Conservation (phyloP, 2,113 vertebrate species). For the Oenanthe melanoleuca region DNA sequence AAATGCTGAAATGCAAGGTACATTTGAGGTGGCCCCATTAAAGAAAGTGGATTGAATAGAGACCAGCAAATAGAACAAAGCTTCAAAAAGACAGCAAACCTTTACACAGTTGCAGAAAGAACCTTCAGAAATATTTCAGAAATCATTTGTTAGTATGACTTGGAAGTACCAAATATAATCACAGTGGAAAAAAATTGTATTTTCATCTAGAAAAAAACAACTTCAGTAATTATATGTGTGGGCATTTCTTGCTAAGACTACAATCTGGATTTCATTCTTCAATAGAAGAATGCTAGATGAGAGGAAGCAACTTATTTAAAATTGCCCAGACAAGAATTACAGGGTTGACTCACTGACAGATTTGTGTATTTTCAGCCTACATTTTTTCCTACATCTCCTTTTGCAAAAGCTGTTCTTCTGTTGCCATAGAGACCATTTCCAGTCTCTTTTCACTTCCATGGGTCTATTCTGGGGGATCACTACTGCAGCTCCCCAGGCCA, state of each 20-base stretch:
- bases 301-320: constrained; percentile 46
- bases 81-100: background rate
- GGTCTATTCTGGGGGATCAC: background rate
- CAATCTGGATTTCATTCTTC: constrained; percentile 3
- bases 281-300: background rate
- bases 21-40: background rate
- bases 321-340: constrained; percentile 30
- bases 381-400: background rate
- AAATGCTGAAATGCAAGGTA: background rate
- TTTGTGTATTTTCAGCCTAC: constrained; percentile 23
- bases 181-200: background rate
- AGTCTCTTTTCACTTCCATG: background rate
- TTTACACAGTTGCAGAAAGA: background rate
- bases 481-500: background rate
- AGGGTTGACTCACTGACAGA: constrained; percentile 2
- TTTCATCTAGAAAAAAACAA: constrained; percentile 1
- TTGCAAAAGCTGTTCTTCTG: constrained; percentile 29
- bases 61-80: background rate
- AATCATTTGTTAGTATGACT: background rate
- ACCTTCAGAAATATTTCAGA: background rate
- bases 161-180: background rate
- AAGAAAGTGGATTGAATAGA: background rate
- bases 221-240: background rate
- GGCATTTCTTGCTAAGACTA: background rate
- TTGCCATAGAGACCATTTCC: constrained; percentile 60